Base-by-base conservation (phyloP, 1,140 invertebrate genomes). In the Chironomus tepperi region DNA sequence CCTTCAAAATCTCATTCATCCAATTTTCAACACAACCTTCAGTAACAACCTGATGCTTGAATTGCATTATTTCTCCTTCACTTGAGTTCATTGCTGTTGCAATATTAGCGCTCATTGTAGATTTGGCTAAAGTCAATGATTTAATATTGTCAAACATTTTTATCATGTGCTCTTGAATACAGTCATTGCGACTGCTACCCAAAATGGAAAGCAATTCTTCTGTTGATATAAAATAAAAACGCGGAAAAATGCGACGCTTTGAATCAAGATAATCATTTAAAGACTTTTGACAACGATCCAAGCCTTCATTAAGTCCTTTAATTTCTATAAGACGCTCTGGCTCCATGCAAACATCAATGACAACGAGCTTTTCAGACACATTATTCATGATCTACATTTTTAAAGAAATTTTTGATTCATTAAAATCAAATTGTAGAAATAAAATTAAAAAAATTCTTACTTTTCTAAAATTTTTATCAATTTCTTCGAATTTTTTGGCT, bases 81-180 rank as follows among this genome's bases (percentile, higher is more conserved):
- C 87, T 87, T 0, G 94, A 96, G 75, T 95, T 89, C 88, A 97
- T 90, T 64, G 90, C 94, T 19, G 85, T 88, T 1, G 89, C 92
- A 18, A 90, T 81, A 1, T 85, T 86, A 64, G 86, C 84, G 74
- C 89, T 87, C 5, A 86, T 85, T 74, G 84, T 86, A 77, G 91
- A 88, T 42, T 86, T 83, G 42, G 83, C 83, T 75, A 95, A 84
- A 74, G 87, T 85, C 74, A 96, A 84, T 72, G 88, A 88, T 77
- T 89, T 88, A 12, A 97, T 89, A 80, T 96, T 96, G 80, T 96
- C 93, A 83, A 93, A 97, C 92, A 97, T 96, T 89, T 97, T 97
- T 72, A 95, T 93, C 86, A 96, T 93, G 79, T 97, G 92, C 79
- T 95, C 91, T 83, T 97, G 94, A 15, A 96, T 91, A 79, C 89